Conservation (phyloP, 2,113 vertebrate genomes). For the Phycodurus eques region DNA sequence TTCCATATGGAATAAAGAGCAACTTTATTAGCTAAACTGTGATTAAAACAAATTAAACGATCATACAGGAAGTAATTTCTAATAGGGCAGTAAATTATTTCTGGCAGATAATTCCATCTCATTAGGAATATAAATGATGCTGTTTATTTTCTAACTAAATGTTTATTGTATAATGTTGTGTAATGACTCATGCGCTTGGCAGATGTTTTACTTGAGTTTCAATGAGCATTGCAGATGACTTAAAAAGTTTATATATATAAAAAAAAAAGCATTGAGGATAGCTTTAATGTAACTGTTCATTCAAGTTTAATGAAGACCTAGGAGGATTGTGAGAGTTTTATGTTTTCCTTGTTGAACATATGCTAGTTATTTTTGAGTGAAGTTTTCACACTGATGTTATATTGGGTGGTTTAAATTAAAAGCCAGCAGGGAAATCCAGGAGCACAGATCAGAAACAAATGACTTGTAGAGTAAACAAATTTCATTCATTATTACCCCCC, state of each 20-base stretch:
- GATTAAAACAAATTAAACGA: slow-evolving; percentile 17
- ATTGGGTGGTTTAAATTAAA: not conserved
- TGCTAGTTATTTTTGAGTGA: not conserved
- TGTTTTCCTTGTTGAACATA: not conserved
- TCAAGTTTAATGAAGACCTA: not conserved
- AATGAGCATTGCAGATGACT: not conserved
- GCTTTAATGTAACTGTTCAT: not conserved
- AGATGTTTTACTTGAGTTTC: not conserved
- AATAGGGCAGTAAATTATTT: slow-evolving; percentile 1
- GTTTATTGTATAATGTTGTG: slow-evolving; percentile 20
- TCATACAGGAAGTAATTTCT: slow-evolving; percentile 10
- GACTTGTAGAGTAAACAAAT: not conserved
- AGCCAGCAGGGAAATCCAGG: not conserved
- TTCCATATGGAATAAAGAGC: not conserved
- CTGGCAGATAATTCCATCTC: not conserved
- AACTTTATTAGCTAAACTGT: not conserved
- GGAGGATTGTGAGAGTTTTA: not conserved
- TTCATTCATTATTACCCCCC: not conserved
- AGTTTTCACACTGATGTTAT: too few relatives aligned
- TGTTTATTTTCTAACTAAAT: slow-evolving; percentile 30
- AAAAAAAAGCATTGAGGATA: not conserved
- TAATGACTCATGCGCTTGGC: slow-evolving; percentile 14
- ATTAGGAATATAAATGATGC: not conserved
- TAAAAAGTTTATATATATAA: too few relatives aligned
- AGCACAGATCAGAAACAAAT: not conserved